These are phyloP conservation scores for Drosophila lacicola DNA, from an alignment of 2,888 invertebrate genomes.

Conservation along the genomic window DNA sequence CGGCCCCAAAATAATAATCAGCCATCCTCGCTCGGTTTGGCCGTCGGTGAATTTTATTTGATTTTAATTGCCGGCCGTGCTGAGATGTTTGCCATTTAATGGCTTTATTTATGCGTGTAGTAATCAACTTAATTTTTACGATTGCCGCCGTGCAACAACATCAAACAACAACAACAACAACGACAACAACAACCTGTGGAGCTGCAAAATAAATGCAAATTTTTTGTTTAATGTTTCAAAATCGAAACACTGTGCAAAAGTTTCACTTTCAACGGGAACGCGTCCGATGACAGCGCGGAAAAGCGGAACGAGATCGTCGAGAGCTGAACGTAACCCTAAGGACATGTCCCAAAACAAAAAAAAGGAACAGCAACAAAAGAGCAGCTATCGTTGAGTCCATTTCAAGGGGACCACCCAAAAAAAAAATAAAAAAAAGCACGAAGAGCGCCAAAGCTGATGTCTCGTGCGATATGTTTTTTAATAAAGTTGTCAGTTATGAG, in stretches of 20 bases:
- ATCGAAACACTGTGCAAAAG: slow-evolving; percentile 52
- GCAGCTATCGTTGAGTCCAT: slow-evolving; percentile 11
- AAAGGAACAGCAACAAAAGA: slow-evolving; percentile 2
- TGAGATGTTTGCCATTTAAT: slow-evolving; percentile 69
- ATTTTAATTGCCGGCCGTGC: slow-evolving; percentile 70
- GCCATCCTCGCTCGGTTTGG: slow-evolving; percentile 14
- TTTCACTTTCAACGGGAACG: slow-evolving; percentile 73
- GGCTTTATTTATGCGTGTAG: slow-evolving; percentile 79
- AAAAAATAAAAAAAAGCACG: neutral
- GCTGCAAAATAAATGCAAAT: slow-evolving; percentile 75
- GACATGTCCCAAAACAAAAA: slow-evolving; percentile 35
- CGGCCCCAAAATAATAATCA: slow-evolving; percentile 20
- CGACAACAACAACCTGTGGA: slow-evolving; percentile 37
- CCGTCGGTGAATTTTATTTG: slow-evolving; percentile 70
- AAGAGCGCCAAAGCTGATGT: slow-evolving; percentile 1
- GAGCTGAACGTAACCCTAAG: slow-evolving; percentile 51
- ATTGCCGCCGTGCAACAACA: slow-evolving; percentile 57
- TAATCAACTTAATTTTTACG: slow-evolving; percentile 79
- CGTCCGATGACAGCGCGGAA: slow-evolving; percentile 53
- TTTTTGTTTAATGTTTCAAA: slow-evolving; percentile 51
- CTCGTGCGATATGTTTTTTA: slow-evolving; percentile 48
- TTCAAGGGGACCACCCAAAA: slow-evolving; percentile 45
- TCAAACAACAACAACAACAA: slow-evolving; percentile 29
- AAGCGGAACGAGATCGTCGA: slow-evolving; percentile 33
- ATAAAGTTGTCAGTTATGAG: slow-evolving; percentile 72